Percentiles rank a stretch among this genome's conserved stretches.
phyloP scores from a whole-genome alignment of 2,113 vertebrate species.

The Silurus meridionalis region DNA sequence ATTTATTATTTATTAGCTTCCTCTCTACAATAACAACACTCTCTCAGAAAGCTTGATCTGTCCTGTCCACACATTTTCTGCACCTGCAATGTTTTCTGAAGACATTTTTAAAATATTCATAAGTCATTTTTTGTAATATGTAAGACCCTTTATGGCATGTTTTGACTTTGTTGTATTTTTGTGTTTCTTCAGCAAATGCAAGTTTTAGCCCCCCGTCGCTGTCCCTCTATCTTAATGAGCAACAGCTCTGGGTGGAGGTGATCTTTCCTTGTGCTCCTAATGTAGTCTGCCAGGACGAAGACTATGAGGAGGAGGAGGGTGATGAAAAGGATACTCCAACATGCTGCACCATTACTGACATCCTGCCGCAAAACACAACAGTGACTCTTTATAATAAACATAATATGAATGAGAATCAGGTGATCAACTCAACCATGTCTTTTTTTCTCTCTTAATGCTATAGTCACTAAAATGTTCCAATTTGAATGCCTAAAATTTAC shows the following conservation, averaged over 20 bases:
- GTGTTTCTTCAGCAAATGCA: constrained; percentile 9
- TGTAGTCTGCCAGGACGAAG: background rate
- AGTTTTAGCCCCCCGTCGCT: constrained; percentile 68
- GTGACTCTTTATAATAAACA: constrained; percentile 66
- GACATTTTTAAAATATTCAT: background rate
- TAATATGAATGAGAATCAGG: constrained; percentile 56
- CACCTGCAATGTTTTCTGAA: background rate
- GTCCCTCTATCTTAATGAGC: constrained; percentile 47
- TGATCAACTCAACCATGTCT: constrained; percentile 20
- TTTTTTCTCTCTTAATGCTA: background rate
- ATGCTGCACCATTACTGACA: constrained; percentile 57
- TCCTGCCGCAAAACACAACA: constrained; percentile 57
- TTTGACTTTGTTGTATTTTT: background rate
- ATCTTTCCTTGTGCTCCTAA: constrained; percentile 61
- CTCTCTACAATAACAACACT: background rate
- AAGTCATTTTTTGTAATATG: background rate
- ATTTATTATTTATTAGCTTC: background rate
- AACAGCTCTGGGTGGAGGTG: constrained; percentile 60
- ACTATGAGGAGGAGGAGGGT: background rate
- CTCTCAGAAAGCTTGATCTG: background rate
- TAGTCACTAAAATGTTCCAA: background rate
- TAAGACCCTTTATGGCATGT: background rate
- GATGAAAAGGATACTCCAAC: background rate
- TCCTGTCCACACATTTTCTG: background rate
- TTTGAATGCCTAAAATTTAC: background rate